Evolutionary conservation across 2,888 invertebrate genomes (phyloP).

Genomic region (Zhengitettix transpicula): DNA sequence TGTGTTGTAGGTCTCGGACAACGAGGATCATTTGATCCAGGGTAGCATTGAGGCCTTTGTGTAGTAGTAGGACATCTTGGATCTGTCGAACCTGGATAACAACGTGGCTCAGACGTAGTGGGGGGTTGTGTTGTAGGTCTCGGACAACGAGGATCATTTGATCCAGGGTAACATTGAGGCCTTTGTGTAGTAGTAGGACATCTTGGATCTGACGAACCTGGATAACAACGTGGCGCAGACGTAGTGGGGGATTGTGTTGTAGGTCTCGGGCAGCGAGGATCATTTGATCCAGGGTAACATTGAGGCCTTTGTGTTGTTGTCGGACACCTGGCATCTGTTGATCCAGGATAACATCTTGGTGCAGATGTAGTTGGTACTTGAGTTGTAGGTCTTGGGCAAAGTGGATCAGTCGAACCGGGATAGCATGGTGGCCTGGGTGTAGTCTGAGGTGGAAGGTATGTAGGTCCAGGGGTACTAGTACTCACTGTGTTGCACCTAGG

Average conservation of each 20-base stretch:
- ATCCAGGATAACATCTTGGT: background rate
- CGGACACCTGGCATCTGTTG: background rate
- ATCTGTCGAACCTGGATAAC: slow-evolving; percentile 4
- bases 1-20: slow-evolving; percentile 10
- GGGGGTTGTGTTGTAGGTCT: slow-evolving; percentile 14
- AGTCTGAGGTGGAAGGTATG: slow-evolving; percentile 15
- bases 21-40: slow-evolving; percentile 12
- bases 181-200: slow-evolving; percentile 9
- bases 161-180: slow-evolving; percentile 7
- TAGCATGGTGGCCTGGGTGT: slow-evolving; percentile 3
- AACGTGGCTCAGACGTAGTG: slow-evolving; percentile 11
- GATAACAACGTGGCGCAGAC: slow-evolving; percentile 1
- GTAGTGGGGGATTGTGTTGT: slow-evolving; percentile 11
- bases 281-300: slow-evolving; percentile 7
- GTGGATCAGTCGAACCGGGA: background rate
- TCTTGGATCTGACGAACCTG: slow-evolving; percentile 12
- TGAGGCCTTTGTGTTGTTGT: background rate
- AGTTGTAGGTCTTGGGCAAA: background rate
- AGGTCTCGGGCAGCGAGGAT: slow-evolving; percentile 14
- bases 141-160: slow-evolving; percentile 15
- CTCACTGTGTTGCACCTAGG: slow-evolving; percentile 20
- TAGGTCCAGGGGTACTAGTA: slow-evolving; percentile 20
- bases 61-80: slow-evolving; percentile 14
- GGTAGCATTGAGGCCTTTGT: background rate
- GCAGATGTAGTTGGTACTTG: background rate